Evolutionary conservation across 1,140 invertebrate genomes (phyloP).

Genomic region (Pectinophora gossypiella): DNA sequence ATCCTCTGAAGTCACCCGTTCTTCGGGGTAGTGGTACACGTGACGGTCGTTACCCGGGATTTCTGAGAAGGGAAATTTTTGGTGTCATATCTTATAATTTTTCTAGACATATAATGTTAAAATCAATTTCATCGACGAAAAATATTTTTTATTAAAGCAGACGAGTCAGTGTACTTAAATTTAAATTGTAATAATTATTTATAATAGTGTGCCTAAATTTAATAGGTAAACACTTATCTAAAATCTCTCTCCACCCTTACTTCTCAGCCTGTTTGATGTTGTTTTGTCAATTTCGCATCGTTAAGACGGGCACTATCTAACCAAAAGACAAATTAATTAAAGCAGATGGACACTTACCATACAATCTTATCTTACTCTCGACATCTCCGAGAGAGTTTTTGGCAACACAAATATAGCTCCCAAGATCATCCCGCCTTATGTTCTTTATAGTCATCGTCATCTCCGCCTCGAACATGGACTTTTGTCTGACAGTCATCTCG

Average conservation of each 20-base stretch:
- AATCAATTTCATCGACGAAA: no score
- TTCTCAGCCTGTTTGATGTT: no score
- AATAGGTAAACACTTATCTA: no score
- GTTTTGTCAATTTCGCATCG: no score
- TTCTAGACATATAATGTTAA: no score
- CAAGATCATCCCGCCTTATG: slow-evolving; percentile 88
- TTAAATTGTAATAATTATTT: no score
- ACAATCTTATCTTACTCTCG: slow-evolving; percentile 91
- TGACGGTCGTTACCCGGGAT: slow-evolving; percentile 66
- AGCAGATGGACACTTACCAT: slow-evolving; percentile 79
- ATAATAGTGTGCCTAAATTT: no score
- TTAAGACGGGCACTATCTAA: not conserved
- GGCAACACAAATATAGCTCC: slow-evolving; percentile 92
- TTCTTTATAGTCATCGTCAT: slow-evolving; percentile 91
- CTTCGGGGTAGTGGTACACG: slow-evolving; percentile 58
- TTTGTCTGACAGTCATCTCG: slow-evolving; percentile 83
- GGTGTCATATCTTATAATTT: no score
- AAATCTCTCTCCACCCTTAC: no score
- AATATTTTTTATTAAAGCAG: no score
- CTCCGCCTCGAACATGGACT: slow-evolving; percentile 88
- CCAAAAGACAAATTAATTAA: not conserved
- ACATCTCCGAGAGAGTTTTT: slow-evolving; percentile 94
- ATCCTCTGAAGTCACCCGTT: slow-evolving; percentile 50
- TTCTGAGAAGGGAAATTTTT: no score
- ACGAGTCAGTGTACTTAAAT: no score